These are phyloP conservation scores for Dryobates pubescens DNA, from an alignment of 2,797 vertebrate species.

Conservation along the genomic window DNA sequence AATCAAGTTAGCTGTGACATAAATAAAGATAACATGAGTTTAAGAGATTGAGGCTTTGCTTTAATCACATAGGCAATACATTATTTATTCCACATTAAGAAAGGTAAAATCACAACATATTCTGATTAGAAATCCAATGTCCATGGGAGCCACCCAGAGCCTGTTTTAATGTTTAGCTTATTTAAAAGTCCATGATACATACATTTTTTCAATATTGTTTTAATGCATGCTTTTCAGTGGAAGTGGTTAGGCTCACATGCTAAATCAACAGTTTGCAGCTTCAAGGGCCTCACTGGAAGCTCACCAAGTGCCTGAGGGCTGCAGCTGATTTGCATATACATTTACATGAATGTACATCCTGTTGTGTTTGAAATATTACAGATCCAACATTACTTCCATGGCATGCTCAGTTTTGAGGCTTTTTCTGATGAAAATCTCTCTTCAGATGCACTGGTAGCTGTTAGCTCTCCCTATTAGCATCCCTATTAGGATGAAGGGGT, in stretches of 20 bases:
- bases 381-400: not conserved
- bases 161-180: slow-evolving; percentile 12
- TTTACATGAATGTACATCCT: slow-evolving; percentile 31
- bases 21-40: not conserved
- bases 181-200: not conserved
- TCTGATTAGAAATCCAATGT: not conserved
- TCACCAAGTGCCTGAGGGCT: slow-evolving; percentile 42
- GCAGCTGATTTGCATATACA: slow-evolving; percentile 5
- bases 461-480: not conserved
- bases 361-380: slow-evolving; percentile 29
- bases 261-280: slow-evolving; percentile 39
- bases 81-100: not conserved
- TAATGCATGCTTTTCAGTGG: not conserved
- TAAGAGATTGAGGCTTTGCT: not conserved
- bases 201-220: not conserved
- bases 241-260: not conserved
- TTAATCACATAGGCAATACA: not conserved
- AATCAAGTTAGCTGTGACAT: not conserved
- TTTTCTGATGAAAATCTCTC: not conserved
- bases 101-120: not conserved
- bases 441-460: not conserved
- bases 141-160: not conserved
- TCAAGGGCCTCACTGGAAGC: slow-evolving; percentile 13
- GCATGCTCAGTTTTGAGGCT: not conserved
- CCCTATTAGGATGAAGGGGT: not conserved